These are phyloP conservation scores for Atlantisia rogersi DNA, from an alignment of 2,113 vertebrate genomes.

Conservation along the genomic window DNA sequence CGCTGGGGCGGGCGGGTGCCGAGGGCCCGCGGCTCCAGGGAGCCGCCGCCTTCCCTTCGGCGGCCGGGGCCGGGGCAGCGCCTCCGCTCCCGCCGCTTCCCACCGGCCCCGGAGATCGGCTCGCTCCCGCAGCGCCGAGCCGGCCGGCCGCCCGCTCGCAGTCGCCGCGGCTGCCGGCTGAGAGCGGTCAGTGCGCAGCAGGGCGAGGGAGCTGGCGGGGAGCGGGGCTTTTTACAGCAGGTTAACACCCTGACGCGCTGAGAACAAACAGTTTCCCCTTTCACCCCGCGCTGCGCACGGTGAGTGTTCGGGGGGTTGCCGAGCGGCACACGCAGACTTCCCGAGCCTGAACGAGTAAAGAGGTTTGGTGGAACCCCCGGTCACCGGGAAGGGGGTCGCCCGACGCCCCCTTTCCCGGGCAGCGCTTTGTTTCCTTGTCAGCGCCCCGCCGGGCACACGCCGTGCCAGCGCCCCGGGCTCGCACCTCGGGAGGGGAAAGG, in stretches of 20 bases:
- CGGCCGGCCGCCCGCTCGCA: not conserved
- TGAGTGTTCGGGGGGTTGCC: not conserved
- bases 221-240: not conserved
- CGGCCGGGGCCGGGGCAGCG: not conserved
- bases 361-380: not conserved
- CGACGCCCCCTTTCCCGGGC: not conserved
- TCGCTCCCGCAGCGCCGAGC: not conserved
- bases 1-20: not conserved
- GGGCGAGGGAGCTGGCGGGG: not conserved
- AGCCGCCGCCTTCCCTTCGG: not conserved
- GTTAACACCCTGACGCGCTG: not conserved
- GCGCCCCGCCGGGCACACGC: fast-evolving
- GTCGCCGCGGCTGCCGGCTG: not conserved
- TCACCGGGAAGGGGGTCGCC: fast-evolving
- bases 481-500: fast-evolving
- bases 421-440: not conserved
- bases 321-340: not conserved
- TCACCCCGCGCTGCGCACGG: not conserved
- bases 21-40: not conserved
- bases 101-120: no score
- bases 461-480: not conserved
- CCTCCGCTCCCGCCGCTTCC: no score
- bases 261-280: no score
- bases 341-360: not conserved
- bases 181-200: not conserved